A percentile compares a stretch with the other conserved stretches of the same genome.
Evolutionary conservation across 2,113 vertebrate species (phyloP).

Genomic region (Xerus inauris): DNA sequence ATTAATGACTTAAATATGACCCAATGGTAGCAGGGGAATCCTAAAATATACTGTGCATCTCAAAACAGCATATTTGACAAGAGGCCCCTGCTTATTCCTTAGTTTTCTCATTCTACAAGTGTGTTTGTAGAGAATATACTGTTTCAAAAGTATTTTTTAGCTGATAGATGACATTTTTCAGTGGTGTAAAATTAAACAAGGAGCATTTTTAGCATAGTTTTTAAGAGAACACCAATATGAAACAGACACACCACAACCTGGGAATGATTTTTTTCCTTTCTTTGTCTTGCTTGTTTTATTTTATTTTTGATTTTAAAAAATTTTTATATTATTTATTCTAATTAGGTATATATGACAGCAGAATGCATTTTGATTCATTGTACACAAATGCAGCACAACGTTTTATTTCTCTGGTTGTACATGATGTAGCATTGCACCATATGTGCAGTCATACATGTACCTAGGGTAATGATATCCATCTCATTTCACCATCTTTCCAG

Average conservation of each 20-base stretch:
- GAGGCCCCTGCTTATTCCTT: background rate
- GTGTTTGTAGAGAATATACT: background rate
- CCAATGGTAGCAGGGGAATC: background rate
- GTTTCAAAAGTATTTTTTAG: background rate
- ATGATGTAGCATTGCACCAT: too few relatives aligned
- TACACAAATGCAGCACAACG: too few relatives aligned
- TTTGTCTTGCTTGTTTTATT: too few relatives aligned
- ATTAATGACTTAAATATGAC: slow-evolving; percentile 24
- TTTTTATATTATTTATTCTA: too few relatives aligned
- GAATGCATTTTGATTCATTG: too few relatives aligned
- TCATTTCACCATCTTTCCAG: too few relatives aligned
- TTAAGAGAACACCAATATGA: background rate
- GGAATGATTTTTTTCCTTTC: too few relatives aligned
- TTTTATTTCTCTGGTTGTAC: too few relatives aligned
- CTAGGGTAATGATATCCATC: too few relatives aligned
- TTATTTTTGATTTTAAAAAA: too few relatives aligned
- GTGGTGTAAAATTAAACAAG: background rate
- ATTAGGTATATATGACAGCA: too few relatives aligned
- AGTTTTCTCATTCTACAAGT: background rate
- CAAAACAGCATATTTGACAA: background rate
- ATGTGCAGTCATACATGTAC: too few relatives aligned
- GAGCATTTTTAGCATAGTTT: background rate
- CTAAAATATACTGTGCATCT: background rate
- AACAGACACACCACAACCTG: background rate
- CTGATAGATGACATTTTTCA: background rate